phyloP scores from a whole-genome alignment of 2,113 vertebrate species.

The Motacilla tschutschensis region DNA sequence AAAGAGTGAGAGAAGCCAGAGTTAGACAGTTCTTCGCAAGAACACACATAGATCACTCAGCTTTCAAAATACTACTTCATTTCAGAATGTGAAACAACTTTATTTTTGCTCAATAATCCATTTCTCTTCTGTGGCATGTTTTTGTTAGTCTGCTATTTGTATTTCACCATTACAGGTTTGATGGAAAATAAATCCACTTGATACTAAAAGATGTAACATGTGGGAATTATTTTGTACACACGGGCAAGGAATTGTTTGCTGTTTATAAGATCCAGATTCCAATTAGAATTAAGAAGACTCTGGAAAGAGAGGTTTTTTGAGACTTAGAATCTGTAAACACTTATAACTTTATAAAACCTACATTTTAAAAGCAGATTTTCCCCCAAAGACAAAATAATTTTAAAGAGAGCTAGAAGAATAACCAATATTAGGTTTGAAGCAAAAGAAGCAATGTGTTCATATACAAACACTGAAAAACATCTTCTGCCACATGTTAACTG shows the following conservation, averaged over 20 bases:
- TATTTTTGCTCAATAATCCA: not conserved
- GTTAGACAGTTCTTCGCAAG: not conserved
- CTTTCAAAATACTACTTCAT: not conserved
- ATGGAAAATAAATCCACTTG: not conserved
- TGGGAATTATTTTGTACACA: not conserved
- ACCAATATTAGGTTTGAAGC: not conserved
- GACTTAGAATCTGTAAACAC: not conserved
- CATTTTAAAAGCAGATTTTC: not conserved
- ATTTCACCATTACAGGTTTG: not conserved
- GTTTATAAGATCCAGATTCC: not conserved
- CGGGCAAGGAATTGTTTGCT: not conserved
- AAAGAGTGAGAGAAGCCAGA: not conserved
- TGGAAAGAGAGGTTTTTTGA: not conserved
- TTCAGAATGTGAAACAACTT: not conserved
- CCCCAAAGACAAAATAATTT: not conserved
- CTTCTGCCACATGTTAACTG: not conserved
- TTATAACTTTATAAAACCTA: not conserved
- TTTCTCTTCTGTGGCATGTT: not conserved
- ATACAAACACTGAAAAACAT: not conserved
- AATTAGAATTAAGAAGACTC: not conserved
- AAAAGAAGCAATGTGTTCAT: not conserved
- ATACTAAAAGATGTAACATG: not conserved
- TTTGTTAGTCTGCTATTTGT: not conserved
- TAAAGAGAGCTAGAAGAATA: not conserved
- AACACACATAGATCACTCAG: not conserved